These are phyloP conservation scores for Cylindroiulus punctatus DNA, from an alignment of 2,888 invertebrate genomes.

Conservation along the genomic window DNA sequence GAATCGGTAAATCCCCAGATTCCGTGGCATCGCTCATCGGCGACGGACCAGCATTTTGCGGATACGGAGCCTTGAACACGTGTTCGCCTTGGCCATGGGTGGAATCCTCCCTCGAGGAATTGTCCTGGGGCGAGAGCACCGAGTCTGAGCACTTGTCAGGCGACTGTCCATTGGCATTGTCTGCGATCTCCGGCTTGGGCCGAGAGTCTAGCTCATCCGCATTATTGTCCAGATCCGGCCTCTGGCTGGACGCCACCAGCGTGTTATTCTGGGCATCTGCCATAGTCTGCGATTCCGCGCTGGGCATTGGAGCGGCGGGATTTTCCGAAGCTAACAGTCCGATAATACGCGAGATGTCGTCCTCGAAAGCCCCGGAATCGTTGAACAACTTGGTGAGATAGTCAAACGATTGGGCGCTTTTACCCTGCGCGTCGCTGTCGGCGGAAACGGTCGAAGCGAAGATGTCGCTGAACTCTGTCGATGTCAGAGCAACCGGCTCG, in stretches of 20 bases:
- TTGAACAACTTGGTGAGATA: background rate
- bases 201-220: background rate
- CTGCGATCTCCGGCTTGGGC: background rate
- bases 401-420: background rate
- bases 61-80: background rate
- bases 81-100: background rate
- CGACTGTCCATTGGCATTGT: background rate
- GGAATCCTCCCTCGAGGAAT: background rate
- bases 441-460: background rate
- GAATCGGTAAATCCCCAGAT: background rate
- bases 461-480: background rate
- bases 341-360: background rate
- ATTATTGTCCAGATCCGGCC: conserved; percentile 31
- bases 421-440: background rate
- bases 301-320: background rate
- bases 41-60: background rate
- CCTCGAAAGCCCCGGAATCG: background rate
- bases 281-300: background rate
- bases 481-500: background rate
- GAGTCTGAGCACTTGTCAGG: no score
- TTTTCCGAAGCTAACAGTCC: background rate
- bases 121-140: background rate
- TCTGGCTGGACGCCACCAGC: background rate
- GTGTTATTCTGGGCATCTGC: conserved; percentile 41
- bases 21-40: background rate